Evolutionary conservation across 2,888 invertebrate genomes (phyloP).

Genomic region (Tholera decimalis): DNA sequence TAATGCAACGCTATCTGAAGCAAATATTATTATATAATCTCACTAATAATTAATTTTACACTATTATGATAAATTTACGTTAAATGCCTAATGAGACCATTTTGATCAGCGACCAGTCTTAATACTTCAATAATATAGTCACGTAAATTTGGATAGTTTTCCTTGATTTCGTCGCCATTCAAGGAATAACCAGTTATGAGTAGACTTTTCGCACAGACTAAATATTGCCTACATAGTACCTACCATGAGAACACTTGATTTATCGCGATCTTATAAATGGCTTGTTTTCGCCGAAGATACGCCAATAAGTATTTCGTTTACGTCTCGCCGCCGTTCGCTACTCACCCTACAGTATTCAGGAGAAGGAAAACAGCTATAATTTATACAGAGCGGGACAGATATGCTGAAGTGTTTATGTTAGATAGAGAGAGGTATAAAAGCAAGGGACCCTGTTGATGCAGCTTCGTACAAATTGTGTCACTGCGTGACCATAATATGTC

Average conservation of each 20-base stretch:
- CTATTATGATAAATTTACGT: slow-evolving; percentile 18
- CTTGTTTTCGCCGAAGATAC: slow-evolving; percentile 85
- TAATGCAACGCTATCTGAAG: slow-evolving; percentile 13
- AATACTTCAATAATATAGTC: background rate
- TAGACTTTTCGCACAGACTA: slow-evolving; percentile 18
- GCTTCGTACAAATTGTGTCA: slow-evolving; percentile 71
- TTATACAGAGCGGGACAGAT: slow-evolving; percentile 77
- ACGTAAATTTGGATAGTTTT: slow-evolving; percentile 2
- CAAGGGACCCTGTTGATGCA: slow-evolving; percentile 70
- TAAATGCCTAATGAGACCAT: background rate
- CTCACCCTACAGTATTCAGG: slow-evolving; percentile 78
- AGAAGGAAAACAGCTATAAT: slow-evolving; percentile 85
- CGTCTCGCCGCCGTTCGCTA: slow-evolving; percentile 74
- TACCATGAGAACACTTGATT: slow-evolving; percentile 74
- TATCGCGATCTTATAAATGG: slow-evolving; percentile 82
- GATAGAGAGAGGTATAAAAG: slow-evolving; percentile 66
- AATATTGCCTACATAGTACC: slow-evolving; percentile 52
- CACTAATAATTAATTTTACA: background rate
- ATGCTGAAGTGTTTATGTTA: slow-evolving; percentile 63
- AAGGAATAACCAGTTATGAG: slow-evolving; percentile 21
- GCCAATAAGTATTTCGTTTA: slow-evolving; percentile 84
- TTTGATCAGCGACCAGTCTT: background rate
- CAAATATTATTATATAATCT: background rate
- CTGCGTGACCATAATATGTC: slow-evolving; percentile 68
- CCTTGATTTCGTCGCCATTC: background rate